These are phyloP conservation scores for human (Homo sapiens) DNA, from an alignment of 2,113 vertebrate species.

Conservation along the genomic window DNA sequence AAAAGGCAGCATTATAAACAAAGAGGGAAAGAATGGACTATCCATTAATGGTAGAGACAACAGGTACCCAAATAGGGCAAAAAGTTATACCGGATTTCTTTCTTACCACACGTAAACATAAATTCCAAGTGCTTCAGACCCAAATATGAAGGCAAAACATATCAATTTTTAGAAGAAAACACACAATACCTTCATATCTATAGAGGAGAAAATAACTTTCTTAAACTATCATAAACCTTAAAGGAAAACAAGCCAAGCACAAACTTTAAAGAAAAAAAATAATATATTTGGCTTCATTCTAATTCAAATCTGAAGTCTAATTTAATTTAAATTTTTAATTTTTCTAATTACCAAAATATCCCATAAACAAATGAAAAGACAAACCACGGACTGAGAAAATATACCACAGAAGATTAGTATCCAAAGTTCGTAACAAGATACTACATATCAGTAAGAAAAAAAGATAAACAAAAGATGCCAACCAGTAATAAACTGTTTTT, in stretches of 20 bases:
- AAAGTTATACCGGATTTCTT: background rate
- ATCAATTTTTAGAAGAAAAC: background rate
- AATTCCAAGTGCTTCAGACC: background rate
- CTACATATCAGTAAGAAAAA: background rate
- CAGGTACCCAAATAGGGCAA: background rate
- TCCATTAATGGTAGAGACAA: background rate
- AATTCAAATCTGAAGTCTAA: background rate
- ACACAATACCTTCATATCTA: background rate
- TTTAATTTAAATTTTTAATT: background rate
- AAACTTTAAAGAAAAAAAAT: background rate
- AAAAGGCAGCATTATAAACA: background rate
- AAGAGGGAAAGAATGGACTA: background rate
- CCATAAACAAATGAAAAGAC: background rate
- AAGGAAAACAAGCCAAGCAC: background rate
- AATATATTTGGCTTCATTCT: background rate
- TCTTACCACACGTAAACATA: background rate
- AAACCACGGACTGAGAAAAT: background rate
- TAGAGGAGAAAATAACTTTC: background rate
- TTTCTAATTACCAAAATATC: background rate
- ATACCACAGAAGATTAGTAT: background rate
- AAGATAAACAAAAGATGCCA: background rate
- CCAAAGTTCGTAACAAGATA: background rate
- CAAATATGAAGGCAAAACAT: background rate
- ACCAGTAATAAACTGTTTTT: background rate
- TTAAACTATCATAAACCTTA: background rate